A percentile compares a stretch with the other conserved stretches of the same genome.
Evolutionary conservation across 2,888 invertebrate species (phyloP).

Genomic region (Caenorhabditis doughertyi): DNA sequence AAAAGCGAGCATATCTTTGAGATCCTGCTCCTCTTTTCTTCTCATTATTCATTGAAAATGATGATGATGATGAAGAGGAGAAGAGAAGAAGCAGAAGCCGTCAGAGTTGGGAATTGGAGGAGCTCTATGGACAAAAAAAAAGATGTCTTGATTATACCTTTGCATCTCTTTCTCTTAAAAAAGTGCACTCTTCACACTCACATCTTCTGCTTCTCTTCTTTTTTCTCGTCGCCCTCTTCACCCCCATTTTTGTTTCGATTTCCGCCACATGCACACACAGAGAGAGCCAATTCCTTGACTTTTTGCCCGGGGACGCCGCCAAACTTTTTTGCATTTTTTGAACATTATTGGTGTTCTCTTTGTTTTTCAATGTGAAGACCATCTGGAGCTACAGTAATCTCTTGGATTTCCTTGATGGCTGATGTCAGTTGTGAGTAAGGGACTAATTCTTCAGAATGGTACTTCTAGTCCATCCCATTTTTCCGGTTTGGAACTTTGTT

Average conservation of each 20-base stretch:
- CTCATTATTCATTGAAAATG: constrained; percentile 25
- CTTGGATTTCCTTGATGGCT: too few relatives aligned
- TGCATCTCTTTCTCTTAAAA: background rate
- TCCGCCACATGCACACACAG: constrained; percentile 36
- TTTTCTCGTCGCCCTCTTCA: background rate
- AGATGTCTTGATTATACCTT: constrained; percentile 37
- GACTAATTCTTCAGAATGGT: too few relatives aligned
- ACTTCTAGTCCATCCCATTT: too few relatives aligned
- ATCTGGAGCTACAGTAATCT: too few relatives aligned
- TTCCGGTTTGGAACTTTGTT: too few relatives aligned
- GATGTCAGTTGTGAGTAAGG: too few relatives aligned
- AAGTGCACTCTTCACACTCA: constrained; percentile 6
- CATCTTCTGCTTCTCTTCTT: background rate
- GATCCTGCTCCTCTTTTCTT: too few relatives aligned
- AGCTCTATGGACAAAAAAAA: constrained; percentile 1
- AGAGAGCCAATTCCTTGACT: constrained; percentile 27
- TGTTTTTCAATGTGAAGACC: too few relatives aligned
- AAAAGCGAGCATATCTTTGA: background rate
- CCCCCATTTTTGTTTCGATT: constrained; percentile 47
- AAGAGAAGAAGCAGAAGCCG: too few relatives aligned
- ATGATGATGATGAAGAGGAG: constrained; percentile 14
- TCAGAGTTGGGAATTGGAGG: background rate
- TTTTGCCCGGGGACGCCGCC: too few relatives aligned
- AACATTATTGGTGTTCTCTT: too few relatives aligned
- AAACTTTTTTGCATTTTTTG: too few relatives aligned